Evolutionary conservation across 64 coral and sea anemone species (phyloP).

Genomic region (Montipora cactus): DNA sequence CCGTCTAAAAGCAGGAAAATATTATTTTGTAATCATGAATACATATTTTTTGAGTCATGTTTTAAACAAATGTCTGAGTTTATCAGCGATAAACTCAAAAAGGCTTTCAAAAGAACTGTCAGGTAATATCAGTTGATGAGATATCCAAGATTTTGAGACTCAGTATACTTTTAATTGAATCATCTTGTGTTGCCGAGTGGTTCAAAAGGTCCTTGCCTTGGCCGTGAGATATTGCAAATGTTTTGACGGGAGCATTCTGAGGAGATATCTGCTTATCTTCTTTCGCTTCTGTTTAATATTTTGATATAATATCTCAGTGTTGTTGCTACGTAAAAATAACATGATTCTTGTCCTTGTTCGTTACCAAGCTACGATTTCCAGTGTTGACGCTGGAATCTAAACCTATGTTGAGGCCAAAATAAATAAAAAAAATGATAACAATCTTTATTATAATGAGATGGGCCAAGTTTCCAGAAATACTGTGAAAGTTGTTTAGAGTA

Average conservation of each 20-base stretch:
- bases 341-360: too few species aligned
- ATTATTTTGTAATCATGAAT: not conserved
- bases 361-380: too few species aligned
- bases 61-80: not conserved
- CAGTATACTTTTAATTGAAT: not conserved
- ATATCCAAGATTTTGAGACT: not conserved
- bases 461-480: too few species aligned
- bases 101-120: not conserved
- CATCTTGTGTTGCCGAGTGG: not conserved
- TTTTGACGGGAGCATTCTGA: not conserved
- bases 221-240: not conserved
- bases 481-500: too few species aligned
- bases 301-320: too few species aligned
- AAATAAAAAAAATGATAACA: too few species aligned
- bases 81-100: not conserved
- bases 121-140: not conserved
- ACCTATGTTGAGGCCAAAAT: too few species aligned
- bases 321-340: too few species aligned
- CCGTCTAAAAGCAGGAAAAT: not conserved
- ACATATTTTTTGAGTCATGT: not conserved
- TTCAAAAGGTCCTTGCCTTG: too few species aligned
- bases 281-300: not conserved
- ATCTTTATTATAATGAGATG: too few species aligned
- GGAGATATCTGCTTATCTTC: not conserved
- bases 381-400: too few species aligned